phyloP scores from a whole-genome alignment of 2,797 vertebrate species.

The Amazona finschi region DNA sequence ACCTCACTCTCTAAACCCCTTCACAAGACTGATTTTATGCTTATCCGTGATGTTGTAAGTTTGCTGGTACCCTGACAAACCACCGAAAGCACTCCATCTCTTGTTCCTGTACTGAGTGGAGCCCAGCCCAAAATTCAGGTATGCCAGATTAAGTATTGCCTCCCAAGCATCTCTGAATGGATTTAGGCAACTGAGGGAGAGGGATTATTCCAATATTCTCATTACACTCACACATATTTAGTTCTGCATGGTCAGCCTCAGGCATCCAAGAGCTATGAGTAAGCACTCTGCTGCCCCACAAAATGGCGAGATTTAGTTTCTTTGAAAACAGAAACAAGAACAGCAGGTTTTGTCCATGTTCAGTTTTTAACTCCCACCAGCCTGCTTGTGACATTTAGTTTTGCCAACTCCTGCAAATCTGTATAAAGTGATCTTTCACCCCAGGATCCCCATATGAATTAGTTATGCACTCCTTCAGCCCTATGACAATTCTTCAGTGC shows the following conservation, averaged over 20 bases:
- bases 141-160: not conserved
- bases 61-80: not conserved
- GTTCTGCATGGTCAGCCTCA: not conserved
- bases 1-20: not conserved
- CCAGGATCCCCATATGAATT: not conserved
- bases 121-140: not conserved
- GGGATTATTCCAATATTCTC: not conserved
- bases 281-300: not conserved
- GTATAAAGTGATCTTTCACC: not conserved
- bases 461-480: not conserved
- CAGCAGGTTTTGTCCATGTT: not conserved
- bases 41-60: not conserved
- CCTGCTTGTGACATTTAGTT: slow-evolving; percentile 14
- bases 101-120: not conserved
- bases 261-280: not conserved
- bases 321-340: slow-evolving; percentile 2
- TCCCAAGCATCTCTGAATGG: not conserved
- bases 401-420: not conserved
- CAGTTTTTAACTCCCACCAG: slow-evolving; percentile 15
- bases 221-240: not conserved
- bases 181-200: not conserved
- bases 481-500: not conserved
- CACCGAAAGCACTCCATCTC: not conserved
- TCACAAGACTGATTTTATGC: not conserved
- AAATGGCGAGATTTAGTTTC: not conserved